Evolutionary conservation across 2,888 invertebrate genomes (phyloP), one percentile per base, ranked within the genome.

Genomic region (Orthosia cruda): DNA sequence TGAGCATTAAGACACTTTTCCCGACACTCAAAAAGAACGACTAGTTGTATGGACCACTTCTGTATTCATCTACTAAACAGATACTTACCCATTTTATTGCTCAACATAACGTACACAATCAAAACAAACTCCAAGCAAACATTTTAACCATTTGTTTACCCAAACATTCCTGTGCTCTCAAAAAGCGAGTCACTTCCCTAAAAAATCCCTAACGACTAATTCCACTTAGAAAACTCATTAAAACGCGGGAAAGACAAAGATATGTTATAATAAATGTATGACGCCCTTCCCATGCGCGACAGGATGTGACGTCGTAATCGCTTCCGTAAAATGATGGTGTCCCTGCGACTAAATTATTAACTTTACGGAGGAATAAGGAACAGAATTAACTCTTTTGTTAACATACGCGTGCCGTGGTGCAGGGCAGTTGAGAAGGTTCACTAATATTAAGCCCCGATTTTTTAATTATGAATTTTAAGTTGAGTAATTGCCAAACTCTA

Each of bases 331-430:
- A 89, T 89, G 81, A 88, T 89, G 85, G 87, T 84, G 81, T 85
- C 79, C 82, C 81, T 70, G 61, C 77, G 64, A 72, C 77, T 89
- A 79, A 88, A 87, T 86, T 88, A 88, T 87, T 87, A 78, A 87
- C 78, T 71, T 49, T n/a, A 63, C 65, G 63, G 73, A 81, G 82
- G 82, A 89, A 85, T 84, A 83, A 75, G 79, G 77, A 82, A 75
- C 70, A 64, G 78, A 92, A 91, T 93, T 91, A 92, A 91, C 93
- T 92, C 92, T 92, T 92, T 92, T 90, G 92, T 90, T 86, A 80
- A 74, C 77, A 73, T 72, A 83, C 77, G 59, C 69, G 79, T 72
- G 32, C 15, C 63, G 50, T 7, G 7, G 20, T n/a, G 13, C 18
- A 66, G 45, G 3, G 9, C 12, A 40, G 11, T 13, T 16, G 2